Evolutionary conservation across 2,888 invertebrate genomes (phyloP), one percentile per base, ranked within the genome.

Genomic region (Caenorhabditis afra): DNA sequence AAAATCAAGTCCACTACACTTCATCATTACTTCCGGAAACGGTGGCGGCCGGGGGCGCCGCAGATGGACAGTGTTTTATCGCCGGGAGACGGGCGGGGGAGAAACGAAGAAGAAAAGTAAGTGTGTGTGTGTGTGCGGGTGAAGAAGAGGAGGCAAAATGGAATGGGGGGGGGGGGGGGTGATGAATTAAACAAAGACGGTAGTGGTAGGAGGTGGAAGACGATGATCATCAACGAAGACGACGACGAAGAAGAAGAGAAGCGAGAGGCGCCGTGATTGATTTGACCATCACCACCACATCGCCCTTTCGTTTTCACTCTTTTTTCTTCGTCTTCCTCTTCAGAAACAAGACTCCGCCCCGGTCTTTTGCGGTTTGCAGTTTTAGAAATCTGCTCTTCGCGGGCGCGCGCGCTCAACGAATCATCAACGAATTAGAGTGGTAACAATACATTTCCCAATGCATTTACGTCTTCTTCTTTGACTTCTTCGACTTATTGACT

Each of bases 171-270:
- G 75, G 41, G 37, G 49, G 20, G 37, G n/a, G 45, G 75, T 65
- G 75, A 75, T 65, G 65, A 65, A 75, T 65, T 65, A 65, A 75
- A 65, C 64, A 65, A 75, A 65, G 65, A 65, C 58, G 73, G 61
- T 58, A 39, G 49, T 12, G 35, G 65, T 23, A 49, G 61, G n/a
- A 44, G 47, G 37, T 37, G 20, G 61, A 52, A 45, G 53, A 50
- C n/a, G 58, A 58, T 41, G 44, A 65, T 37, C 41, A 55, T 37
- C 29, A n/a, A 29, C 29, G 29, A 7, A 29, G 29, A 29, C 3
- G 7, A 29, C 3, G 29, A 29, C 4, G 49, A 3, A 39, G 52
- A 41, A n/a, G 22, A 35, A 70, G 47, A 45, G 7, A 7, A 37
- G 53, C 41, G 59, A 58, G 57, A 39, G 49, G 22, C 57, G 44